Conservation (phyloP, 2,113 vertebrate genomes). For the Oplegnathus fasciatus region DNA sequence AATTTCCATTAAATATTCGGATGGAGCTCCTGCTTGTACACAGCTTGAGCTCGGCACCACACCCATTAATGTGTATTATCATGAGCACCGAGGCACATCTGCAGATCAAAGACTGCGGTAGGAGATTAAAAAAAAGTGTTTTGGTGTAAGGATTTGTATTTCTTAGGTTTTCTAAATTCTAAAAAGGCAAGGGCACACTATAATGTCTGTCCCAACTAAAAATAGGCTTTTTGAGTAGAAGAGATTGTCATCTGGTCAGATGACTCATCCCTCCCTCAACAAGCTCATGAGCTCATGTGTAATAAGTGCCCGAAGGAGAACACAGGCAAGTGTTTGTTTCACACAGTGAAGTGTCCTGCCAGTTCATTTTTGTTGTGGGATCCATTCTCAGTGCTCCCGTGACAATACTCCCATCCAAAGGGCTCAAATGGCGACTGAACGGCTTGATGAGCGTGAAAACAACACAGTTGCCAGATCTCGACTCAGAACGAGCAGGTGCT, state of each 20-base stretch:
- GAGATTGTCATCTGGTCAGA: conserved; percentile 9
- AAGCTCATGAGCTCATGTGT: not conserved
- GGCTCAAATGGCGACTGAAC: not conserved
- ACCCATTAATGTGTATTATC: conserved; percentile 11
- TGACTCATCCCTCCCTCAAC: conserved; percentile 13
- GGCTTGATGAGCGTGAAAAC: not conserved
- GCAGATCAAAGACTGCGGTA: conserved; percentile 11
- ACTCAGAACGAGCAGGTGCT: not conserved
- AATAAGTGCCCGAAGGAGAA: not conserved
- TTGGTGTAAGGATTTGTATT: not conserved
- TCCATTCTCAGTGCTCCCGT: not conserved
- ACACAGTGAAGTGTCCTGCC: not conserved
- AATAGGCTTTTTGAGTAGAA: not conserved
- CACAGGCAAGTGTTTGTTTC: conserved; percentile 37
- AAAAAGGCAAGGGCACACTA: not conserved
- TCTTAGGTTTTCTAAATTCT: not conserved
- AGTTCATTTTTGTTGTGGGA: conserved; percentile 13
- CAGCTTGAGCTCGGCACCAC: conserved; percentile 17
- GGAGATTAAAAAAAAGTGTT: not conserved
- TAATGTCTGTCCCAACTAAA: not conserved
- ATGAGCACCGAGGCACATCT: conserved; percentile 6
- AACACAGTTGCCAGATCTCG: not conserved
- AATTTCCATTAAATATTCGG: conserved; percentile 38
- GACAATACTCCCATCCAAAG: not conserved
- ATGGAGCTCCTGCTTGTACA: conserved; percentile 1